Evolutionary conservation across 30 jellyfish, hydroid and myxozoan species (phyloP), one percentile per base, ranked within the genome.

Genomic region (Turritopsis rubra): DNA sequence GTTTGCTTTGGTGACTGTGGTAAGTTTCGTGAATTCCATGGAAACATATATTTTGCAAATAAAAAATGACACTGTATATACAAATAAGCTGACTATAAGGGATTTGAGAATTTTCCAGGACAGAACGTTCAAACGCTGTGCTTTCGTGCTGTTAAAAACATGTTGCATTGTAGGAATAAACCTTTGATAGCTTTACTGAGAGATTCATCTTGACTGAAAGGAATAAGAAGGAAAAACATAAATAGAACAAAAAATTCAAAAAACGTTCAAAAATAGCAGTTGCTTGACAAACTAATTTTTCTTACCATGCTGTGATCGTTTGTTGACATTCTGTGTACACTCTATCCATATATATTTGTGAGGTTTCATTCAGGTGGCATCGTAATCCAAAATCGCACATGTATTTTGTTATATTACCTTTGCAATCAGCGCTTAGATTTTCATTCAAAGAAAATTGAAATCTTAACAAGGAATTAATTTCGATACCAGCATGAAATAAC

Each of bases 381-480:
- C 41, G 82, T n/a, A 74, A 29, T 13, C 82, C 82, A 74, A 30
- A 74, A 30, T 20, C 28, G n/a, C 82, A 74, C 53, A 74, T 26
- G 65, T 74, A 52, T 8, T 74, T 23, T 16, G 82, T 74, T 0
- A 74, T 19, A 18, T 26, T 30, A 22, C 27, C 20, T 74, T 74
- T 26, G 41, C 82, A 74, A 9, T 74, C 65, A 16, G 65, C 8
- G 8, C 54, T 24, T 24, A 74, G 65, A n/a, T 74, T 74, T 26
- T 74, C 60, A 71, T 74, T 74, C n/a, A 74, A 74, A n/a, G 82
- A 74, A 74, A 24, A 74, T 30, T 74, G 82, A 29, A 74, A 74
- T 16, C 41, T 24, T 7, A 74, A 21, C n/a, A 74, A 74, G 65
- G 82, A 74, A 71, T 74, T 74, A 21, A 74, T 74, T 3, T 74